Conservation (phyloP, 1,140 invertebrate species). For the Vanessa tameamea region DNA sequence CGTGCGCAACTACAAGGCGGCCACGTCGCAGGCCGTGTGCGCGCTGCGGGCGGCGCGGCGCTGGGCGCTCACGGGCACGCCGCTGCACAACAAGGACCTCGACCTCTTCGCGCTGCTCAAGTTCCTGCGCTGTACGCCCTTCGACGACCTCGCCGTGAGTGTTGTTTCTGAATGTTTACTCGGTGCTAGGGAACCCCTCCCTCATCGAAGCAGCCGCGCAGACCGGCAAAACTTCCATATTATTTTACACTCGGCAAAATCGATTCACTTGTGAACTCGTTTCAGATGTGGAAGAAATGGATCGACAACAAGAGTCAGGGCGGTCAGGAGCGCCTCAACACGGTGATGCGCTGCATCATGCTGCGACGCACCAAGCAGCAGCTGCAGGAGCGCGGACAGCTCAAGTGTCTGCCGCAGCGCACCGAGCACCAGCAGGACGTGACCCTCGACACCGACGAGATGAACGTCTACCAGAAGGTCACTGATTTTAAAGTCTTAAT, state of each 20-base stretch:
- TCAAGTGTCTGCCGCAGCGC: slow-evolving; percentile 84
- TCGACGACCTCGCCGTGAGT: slow-evolving; percentile 88
- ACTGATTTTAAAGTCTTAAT: not conserved
- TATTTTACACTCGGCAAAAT: not conserved
- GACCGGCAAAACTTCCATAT: too few species aligned
- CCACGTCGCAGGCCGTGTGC: slow-evolving; percentile 87
- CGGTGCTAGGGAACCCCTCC: not conserved
- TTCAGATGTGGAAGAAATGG: slow-evolving; percentile 85
- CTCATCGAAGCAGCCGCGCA: not conserved
- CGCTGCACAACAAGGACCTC: slow-evolving; percentile 95
- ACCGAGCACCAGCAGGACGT: slow-evolving; percentile 81
- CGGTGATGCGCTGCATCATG: slow-evolving; percentile 90
- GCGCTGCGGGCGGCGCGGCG: slow-evolving; percentile 83
- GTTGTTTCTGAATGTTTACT: too few species aligned
- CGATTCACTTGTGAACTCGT: not conserved
- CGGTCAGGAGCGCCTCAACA: slow-evolving; percentile 87
- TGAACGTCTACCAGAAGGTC: slow-evolving; percentile 89
- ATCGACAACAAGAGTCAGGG: slow-evolving; percentile 88
- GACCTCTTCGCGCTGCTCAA: slow-evolving; percentile 94
- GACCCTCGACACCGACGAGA: slow-evolving; percentile 85
- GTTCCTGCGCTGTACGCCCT: slow-evolving; percentile 92
- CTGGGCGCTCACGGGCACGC: slow-evolving; percentile 96
- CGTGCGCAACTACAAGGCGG: slow-evolving; percentile 92
- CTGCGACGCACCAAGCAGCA: slow-evolving; percentile 92
- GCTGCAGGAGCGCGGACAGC: slow-evolving; percentile 79